Evolutionary conservation across 2,797 vertebrate species (phyloP).

Genomic region (Peromyscus nudipes): DNA sequence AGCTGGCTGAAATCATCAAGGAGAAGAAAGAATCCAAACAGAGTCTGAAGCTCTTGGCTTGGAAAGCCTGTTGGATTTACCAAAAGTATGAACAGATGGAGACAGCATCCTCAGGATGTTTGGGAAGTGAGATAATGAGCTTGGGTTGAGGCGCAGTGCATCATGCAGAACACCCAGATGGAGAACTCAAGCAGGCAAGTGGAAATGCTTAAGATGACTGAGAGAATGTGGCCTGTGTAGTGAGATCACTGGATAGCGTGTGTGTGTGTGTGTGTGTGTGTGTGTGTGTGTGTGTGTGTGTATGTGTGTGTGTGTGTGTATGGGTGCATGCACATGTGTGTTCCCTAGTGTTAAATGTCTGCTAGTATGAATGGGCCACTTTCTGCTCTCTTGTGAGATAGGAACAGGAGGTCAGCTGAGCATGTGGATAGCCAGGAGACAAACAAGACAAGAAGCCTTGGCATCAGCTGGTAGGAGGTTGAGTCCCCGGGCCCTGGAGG

Average conservation of each 20-base stretch:
- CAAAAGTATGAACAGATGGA: not conserved
- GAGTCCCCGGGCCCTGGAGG: not conserved
- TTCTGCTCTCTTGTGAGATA: not conserved
- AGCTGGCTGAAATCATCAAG: not conserved
- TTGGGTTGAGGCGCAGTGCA: not conserved
- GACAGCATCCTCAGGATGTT: not conserved
- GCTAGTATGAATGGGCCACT: not conserved
- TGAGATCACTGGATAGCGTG: not conserved
- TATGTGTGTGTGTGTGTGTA: fast-evolving
- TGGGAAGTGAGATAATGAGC: slow-evolving; percentile 20
- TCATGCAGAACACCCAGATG: not conserved
- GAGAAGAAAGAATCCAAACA: slow-evolving; percentile 1
- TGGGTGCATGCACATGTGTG: not conserved
- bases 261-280: too few relatives aligned
- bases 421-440: not conserved
- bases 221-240: not conserved
- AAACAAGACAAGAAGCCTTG: not conserved
- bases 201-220: not conserved
- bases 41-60: slow-evolving; percentile 11
- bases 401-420: not conserved
- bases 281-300: not conserved
- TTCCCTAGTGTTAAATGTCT: not conserved
- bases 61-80: not conserved
- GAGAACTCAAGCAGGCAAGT: not conserved
- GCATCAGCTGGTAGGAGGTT: not conserved